Base-by-base conservation (phyloP, 1,140 invertebrate genomes). In the Zaprionus inermis region DNA sequence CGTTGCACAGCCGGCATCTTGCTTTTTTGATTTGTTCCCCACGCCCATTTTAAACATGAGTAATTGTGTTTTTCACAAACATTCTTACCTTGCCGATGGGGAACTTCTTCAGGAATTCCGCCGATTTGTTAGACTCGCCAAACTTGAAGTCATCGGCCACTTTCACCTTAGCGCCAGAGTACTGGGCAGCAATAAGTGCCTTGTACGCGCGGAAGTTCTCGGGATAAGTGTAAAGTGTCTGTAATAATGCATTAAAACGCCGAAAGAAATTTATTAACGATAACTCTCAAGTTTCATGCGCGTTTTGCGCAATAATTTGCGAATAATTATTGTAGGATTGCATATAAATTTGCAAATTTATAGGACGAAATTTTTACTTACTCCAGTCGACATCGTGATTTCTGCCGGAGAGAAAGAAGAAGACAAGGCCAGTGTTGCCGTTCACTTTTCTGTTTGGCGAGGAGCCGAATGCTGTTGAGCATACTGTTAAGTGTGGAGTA, bases 201-300 rank as follows among this genome's bases (percentile, higher is more conserved):
- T 99, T 99, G 92, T 96, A 96, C 77, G 96, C 97, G 92, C 98
- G 96, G 94, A 98, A 98, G 94, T 98, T 99, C 93, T 98, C 96
- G 78, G 97, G 96, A 94, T 98, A 99, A 89, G 98, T 98, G 94
- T 98, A 99, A 90, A 99, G 95, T 92, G 97, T 98, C 97, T 98
- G 94, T 24, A 83, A 83, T 34, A 44, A 86, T 0, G 32, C 46
- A 74, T 56, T 16, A 24, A 14, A 10, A 5, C 1, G 44, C 0
- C 3, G 0, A 66, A 49, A 71, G 28, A 58, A 10, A n/a, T 60
- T 78, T 49, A 76, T 69, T 68, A 74, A 57, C 46, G 41, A 49
- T 1, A 56, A 2, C 14, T 10, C 0, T 1, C 18, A 72, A 7
- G 7, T 52, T 10, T 64, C 59, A 7, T 32, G 36, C 41, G 52